Evolutionary conservation across 2,888 invertebrate genomes (phyloP).

Genomic region (Drosophila neotestacea): DNA sequence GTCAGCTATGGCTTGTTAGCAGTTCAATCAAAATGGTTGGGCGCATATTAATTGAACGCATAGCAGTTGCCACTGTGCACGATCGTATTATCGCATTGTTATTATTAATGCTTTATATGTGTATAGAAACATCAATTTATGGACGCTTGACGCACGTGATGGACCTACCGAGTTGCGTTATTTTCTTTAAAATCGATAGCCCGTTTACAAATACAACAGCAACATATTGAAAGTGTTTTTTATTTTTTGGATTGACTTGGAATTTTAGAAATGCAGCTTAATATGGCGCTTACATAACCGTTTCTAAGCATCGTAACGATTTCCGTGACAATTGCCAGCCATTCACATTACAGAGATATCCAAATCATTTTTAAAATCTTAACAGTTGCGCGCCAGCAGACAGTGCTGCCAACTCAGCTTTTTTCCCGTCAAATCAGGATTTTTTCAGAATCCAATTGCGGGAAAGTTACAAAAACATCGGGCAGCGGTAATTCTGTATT

Average conservation of each 20-base stretch:
- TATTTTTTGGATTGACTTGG: neutral
- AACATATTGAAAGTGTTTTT: neutral
- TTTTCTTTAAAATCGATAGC: constrained; percentile 1
- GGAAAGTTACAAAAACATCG: too few relatives aligned
- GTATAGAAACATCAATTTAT: constrained; percentile 65
- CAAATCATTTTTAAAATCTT: neutral
- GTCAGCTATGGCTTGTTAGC: constrained; percentile 52
- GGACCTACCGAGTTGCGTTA: constrained; percentile 41
- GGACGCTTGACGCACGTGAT: constrained; percentile 72
- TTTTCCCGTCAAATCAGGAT: too few relatives aligned
- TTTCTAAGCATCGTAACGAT: neutral
- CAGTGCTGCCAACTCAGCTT: too few relatives aligned
- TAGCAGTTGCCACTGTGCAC: constrained; percentile 44
- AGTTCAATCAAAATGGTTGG: constrained; percentile 69
- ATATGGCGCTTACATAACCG: neutral
- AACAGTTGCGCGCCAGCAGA: neutral
- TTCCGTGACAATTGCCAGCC: neutral
- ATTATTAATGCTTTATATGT: constrained; percentile 56
- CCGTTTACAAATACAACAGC: neutral
- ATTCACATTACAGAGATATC: neutral
- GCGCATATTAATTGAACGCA: constrained; percentile 72
- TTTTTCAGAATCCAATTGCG: too few relatives aligned
- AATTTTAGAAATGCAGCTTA: neutral
- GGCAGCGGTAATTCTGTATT: too few relatives aligned
- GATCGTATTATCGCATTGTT: constrained; percentile 63